Conservation (phyloP, 2,797 vertebrate species). For the Crocidura indochinensis region DNA sequence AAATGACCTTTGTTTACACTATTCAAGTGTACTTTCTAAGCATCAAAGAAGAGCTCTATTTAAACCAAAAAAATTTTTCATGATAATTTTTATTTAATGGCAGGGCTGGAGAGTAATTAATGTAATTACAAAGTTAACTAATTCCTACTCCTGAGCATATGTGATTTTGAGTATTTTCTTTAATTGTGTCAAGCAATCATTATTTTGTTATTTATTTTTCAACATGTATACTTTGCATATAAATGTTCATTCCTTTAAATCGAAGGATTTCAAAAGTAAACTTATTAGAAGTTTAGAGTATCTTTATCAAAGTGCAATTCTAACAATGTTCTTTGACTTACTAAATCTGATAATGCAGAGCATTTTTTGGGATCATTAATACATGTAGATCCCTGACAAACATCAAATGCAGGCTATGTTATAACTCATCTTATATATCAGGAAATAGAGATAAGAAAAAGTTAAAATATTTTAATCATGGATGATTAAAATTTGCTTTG, state of each 20-base stretch:
- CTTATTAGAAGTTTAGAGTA: background rate
- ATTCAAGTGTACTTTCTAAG: background rate
- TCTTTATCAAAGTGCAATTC: background rate
- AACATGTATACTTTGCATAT: background rate
- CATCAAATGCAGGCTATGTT: background rate
- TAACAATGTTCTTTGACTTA: background rate
- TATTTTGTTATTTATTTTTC: background rate
- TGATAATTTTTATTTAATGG: background rate
- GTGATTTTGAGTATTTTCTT: background rate
- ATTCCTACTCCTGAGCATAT: background rate
- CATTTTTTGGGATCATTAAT: background rate
- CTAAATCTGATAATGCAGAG: background rate
- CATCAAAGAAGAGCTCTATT: background rate
- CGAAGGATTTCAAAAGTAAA: background rate
- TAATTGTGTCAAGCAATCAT: background rate
- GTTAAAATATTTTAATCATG: background rate
- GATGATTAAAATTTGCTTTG: background rate
- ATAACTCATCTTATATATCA: background rate
- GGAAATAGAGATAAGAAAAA: conserved; percentile 4
- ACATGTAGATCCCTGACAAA: background rate
- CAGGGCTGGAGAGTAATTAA: background rate
- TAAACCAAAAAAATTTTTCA: conserved; percentile 9
- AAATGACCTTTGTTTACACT: background rate
- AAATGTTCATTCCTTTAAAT: background rate
- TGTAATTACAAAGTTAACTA: background rate